Conservation (phyloP, 2,113 vertebrate genomes). For the Mastomys coucha region DNA sequence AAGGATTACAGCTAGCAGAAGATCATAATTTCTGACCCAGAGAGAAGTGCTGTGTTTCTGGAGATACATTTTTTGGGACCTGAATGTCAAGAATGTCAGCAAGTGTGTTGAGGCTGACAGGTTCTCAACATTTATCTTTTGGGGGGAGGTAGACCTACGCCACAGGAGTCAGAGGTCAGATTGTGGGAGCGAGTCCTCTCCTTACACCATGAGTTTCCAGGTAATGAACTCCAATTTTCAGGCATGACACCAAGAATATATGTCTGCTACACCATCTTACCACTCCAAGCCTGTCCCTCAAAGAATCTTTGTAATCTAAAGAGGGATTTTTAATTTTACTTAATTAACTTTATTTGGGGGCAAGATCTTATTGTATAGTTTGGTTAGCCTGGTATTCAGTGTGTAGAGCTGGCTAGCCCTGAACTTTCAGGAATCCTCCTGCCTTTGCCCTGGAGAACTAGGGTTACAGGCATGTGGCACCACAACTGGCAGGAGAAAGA, state of each 20-base stretch:
- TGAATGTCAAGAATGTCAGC: background rate
- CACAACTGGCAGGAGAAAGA: background rate
- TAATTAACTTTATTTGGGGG: background rate
- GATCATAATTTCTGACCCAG: background rate
- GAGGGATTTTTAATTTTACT: background rate
- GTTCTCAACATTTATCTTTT: background rate
- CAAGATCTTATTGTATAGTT: background rate
- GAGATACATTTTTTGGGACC: background rate
- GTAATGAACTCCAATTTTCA: background rate
- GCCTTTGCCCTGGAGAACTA: background rate
- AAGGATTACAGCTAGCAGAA: slow-evolving; percentile 10
- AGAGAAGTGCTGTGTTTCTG: slow-evolving; percentile 11
- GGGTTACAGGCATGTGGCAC: background rate
- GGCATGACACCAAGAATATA: background rate
- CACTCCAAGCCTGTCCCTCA: background rate
- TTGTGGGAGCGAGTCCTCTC: background rate
- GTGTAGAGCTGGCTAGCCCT: background rate
- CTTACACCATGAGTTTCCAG: background rate
- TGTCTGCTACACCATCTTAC: background rate
- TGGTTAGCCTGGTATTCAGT: background rate
- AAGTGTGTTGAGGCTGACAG: background rate
- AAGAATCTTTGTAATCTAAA: background rate
- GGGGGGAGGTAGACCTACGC: background rate
- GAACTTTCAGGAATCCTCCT: background rate
- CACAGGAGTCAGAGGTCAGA: background rate